These are phyloP conservation scores for Lottia gigantea DNA, from an alignment of 2,888 invertebrate species.

Conservation along the genomic window DNA sequence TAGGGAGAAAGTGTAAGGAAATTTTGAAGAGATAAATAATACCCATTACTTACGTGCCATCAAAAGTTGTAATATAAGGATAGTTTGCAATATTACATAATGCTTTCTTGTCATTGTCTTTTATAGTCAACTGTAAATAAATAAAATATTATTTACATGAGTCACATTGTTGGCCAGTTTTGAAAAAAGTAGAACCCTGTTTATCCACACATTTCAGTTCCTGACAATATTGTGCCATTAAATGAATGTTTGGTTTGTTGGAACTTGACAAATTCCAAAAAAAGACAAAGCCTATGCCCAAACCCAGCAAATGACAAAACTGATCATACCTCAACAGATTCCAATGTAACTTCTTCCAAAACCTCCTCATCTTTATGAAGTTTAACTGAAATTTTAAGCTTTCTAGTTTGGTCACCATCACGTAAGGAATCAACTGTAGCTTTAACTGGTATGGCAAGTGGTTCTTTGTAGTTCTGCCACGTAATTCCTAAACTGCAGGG, in stretches of 20 bases:
- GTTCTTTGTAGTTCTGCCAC: neutral
- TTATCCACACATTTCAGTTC: no score
- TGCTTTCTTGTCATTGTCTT: constrained; percentile 42
- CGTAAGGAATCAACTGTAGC: constrained; percentile 42
- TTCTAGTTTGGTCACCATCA: constrained; percentile 37
- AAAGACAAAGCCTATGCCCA: no score
- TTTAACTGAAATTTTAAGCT: constrained; percentile 28
- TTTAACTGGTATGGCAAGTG: constrained; percentile 35
- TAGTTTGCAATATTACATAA: constrained; percentile 50
- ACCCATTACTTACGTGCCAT: constrained; percentile 40
- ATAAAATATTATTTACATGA: no score
- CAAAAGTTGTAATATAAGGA: constrained; percentile 53
- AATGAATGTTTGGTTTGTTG: no score
- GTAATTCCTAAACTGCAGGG: neutral
- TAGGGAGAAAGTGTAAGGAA: no score
- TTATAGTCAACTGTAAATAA: constrained; percentile 36
- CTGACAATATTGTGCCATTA: no score
- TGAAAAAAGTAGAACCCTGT: no score
- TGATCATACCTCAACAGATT: neutral
- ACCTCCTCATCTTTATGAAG: neutral
- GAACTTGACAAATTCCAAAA: no score
- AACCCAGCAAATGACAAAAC: no score
- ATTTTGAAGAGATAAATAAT: no score
- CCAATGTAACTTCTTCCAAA: neutral
- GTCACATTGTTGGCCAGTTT: no score